Base-by-base conservation (phyloP, 2,888 invertebrate genomes). In the Scelioninae gen. 1 region DNA sequence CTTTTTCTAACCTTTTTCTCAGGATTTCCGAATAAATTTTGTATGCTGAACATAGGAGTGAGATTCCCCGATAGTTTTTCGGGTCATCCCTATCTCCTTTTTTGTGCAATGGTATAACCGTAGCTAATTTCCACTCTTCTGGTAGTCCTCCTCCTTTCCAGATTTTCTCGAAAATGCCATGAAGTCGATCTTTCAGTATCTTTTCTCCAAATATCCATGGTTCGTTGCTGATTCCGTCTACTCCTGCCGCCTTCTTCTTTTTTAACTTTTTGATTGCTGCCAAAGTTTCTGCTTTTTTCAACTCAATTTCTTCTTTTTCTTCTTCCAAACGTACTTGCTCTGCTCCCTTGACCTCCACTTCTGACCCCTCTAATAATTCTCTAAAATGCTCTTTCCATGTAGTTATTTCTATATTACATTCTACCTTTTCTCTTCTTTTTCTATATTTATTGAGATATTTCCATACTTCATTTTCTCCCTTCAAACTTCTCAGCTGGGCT, bases 381-480 rank as follows among this genome's bases (percentile, higher is more conserved):
- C 45, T 55, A 15, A 53, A 66, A 15, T 66, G 51, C 1, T 38
- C n/a, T 51, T 13, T 49, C 56, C 69, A 69, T 16, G 1, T 13
- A 0, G 4, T 10, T 13, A 32, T 0, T 5, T 56, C 31, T 13
- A 72, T 72, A 8, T 53, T 45, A 7, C 43, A 32, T 16, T 63
- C 45, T 16, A n/a, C 1, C 23, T n/a, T 49, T 7, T 63, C 55
- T 13, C 47, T 63, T 29, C 51, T 63, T 45, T n/a, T 60, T 31
- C 62, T 60, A 7, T 11, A 40, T 53, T 53, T 78, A 13, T 71
- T 56, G 8, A 63, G 40, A 15, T 56, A 78, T 55, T 34, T 65
- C 71, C 78, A 78, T 1, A 38, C 63, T 34, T 65, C 7, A 0
- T 34, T 38, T 23, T 65, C 49, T 0, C 0, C 7, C 9, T 15